phyloP scores from a whole-genome alignment of 92 coral and sea anemone species.

The Isaurus tuberculatus region DNA sequence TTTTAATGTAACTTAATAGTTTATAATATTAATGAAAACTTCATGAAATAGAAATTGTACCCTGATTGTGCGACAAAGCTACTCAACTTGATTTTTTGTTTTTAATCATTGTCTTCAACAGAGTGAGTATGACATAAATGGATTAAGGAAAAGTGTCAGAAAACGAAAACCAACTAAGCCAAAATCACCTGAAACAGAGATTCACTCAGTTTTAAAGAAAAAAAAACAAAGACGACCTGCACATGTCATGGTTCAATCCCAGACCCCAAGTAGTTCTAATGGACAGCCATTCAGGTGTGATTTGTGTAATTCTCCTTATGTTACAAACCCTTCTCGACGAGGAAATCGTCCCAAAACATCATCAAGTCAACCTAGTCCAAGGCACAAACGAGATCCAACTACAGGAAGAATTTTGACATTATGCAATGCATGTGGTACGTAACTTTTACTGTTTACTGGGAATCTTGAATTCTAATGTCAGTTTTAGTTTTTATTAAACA shows the following conservation, averaged over 20 bases:
- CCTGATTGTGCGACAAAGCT: too few relatives aligned
- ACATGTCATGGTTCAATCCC: constrained; percentile 51
- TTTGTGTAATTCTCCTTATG: constrained; percentile 92
- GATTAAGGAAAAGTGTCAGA: constrained; percentile 75
- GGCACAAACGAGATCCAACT: constrained; percentile 89
- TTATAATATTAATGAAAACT: too few relatives aligned
- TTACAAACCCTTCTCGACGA: constrained; percentile 94
- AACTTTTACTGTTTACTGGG: background rate
- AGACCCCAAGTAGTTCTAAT: constrained; percentile 57
- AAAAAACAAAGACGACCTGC: constrained; percentile 73
- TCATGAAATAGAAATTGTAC: too few relatives aligned
- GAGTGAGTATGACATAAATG: constrained; percentile 61
- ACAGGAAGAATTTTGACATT: constrained; percentile 92
- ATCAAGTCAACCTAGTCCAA: constrained; percentile 90
- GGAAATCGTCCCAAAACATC: constrained; percentile 93
- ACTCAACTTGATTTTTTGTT: too few relatives aligned
- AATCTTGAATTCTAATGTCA: too few relatives aligned
- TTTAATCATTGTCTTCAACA: background rate
- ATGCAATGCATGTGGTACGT: constrained; percentile 99
- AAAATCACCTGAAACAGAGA: constrained; percentile 76
- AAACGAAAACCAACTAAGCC: constrained; percentile 86
- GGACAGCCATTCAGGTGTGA: constrained; percentile 94
- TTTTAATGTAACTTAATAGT: too few relatives aligned
- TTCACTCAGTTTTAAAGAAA: constrained; percentile 48
- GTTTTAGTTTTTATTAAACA: too few relatives aligned